These are phyloP conservation scores for Mormyrops boulengeri DNA, from an alignment of 2,797 vertebrate genomes.

Conservation along the genomic window DNA sequence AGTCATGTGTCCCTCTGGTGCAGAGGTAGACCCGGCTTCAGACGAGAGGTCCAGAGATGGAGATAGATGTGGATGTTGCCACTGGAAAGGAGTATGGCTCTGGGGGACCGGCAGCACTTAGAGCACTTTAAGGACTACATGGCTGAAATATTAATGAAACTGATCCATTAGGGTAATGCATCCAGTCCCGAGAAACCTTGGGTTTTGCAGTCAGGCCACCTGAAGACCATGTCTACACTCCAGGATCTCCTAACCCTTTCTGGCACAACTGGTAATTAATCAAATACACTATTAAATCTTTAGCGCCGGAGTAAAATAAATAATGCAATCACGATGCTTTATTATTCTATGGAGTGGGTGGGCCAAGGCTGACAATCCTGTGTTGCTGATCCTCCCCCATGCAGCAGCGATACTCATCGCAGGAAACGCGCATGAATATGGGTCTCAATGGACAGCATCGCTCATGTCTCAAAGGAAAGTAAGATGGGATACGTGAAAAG, in stretches of 20 bases:
- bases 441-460: not conserved
- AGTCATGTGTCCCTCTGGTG: not conserved
- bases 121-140: not conserved
- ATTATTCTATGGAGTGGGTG: not conserved
- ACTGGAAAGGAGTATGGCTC: not conserved
- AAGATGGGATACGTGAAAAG: not conserved
- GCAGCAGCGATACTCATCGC: not conserved
- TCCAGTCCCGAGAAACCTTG: not conserved
- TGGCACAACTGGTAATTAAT: not conserved
- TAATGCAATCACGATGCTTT: not conserved
- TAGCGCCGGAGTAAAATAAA: not conserved
- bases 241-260: not conserved
- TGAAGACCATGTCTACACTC: not conserved
- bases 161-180: not conserved
- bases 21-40: not conserved
- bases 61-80: not conserved
- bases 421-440: not conserved
- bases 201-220: not conserved
- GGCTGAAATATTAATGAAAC: not conserved
- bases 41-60: not conserved
- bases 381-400: not conserved
- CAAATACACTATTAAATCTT: not conserved
- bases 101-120: not conserved
- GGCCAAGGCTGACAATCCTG: not conserved
- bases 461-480: not conserved